phyloP scores from a whole-genome alignment of 2,113 vertebrate species.

The Scopus umbretta region DNA sequence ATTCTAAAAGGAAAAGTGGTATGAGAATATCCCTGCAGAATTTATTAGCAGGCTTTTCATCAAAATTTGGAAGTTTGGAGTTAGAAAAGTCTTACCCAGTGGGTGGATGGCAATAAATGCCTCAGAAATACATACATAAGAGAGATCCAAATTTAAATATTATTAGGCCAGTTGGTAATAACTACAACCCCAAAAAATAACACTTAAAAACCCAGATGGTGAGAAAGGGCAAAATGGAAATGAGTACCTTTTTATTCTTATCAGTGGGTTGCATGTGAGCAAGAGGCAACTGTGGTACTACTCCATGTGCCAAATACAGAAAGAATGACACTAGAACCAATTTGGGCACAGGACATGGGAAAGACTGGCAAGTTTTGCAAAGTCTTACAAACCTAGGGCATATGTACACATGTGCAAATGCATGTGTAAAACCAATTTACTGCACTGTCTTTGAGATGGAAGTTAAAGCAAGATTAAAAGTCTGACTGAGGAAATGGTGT shows the following conservation, averaged over 20 bases:
- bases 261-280: not conserved
- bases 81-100: not conserved
- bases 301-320: not conserved
- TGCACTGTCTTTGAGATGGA: not conserved
- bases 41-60: not conserved
- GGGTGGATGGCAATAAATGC: not conserved
- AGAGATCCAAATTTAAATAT: not conserved
- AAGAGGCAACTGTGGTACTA: not conserved
- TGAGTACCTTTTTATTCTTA: not conserved
- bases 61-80: not conserved
- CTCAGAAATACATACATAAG: not conserved
- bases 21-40: not conserved
- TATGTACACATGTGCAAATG: too few species aligned
- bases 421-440: not conserved
- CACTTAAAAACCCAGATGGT: not conserved
- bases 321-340: not conserved
- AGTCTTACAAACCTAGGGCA: not conserved
- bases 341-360: not conserved
- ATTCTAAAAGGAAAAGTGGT: not conserved
- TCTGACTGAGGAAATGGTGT: accelerated
- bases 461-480: not conserved
- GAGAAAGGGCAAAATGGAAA: not conserved
- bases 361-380: not conserved
- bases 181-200: not conserved
- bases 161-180: not conserved